Conservation (phyloP, 2,888 invertebrate genomes). For the Synanthedon vespiformis region DNA sequence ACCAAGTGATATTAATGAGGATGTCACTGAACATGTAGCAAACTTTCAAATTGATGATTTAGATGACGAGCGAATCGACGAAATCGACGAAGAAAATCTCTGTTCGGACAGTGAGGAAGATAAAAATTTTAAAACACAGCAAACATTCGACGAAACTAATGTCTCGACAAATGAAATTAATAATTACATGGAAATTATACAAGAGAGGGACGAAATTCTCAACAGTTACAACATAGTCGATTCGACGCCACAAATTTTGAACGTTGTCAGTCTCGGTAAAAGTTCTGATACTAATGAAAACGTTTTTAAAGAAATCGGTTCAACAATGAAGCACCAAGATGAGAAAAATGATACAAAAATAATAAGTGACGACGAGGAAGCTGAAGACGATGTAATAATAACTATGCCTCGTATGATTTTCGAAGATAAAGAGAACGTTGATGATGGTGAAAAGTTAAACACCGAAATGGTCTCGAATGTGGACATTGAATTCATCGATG, state of each 20-base stretch:
- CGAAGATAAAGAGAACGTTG: too few species aligned
- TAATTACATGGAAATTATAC: not conserved
- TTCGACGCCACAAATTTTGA: not conserved
- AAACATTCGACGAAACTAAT: not conserved
- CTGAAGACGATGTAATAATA: not conserved
- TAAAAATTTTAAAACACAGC: not conserved
- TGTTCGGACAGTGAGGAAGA: not conserved
- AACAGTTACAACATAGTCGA: not conserved
- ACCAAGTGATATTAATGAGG: not conserved
- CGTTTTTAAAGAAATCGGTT: not conserved
- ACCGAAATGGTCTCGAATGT: slow-evolving; percentile 10
- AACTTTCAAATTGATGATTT: not conserved
- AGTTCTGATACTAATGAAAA: too few species aligned
- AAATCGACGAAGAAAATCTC: not conserved
- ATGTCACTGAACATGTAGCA: not conserved
- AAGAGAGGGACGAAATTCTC: not conserved
- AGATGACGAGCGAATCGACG: not conserved
- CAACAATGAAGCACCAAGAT: slow-evolving; percentile 1
- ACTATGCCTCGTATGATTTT: too few species aligned
- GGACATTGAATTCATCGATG: slow-evolving; percentile 34
- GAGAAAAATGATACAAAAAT: slow-evolving; percentile 7
- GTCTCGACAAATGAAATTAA: not conserved
- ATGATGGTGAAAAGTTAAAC: too few species aligned
- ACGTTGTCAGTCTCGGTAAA: not conserved
- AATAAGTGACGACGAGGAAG: slow-evolving; percentile 6